Conservation (phyloP, 2,113 vertebrate genomes). For the Cynocephalus volans region DNA sequence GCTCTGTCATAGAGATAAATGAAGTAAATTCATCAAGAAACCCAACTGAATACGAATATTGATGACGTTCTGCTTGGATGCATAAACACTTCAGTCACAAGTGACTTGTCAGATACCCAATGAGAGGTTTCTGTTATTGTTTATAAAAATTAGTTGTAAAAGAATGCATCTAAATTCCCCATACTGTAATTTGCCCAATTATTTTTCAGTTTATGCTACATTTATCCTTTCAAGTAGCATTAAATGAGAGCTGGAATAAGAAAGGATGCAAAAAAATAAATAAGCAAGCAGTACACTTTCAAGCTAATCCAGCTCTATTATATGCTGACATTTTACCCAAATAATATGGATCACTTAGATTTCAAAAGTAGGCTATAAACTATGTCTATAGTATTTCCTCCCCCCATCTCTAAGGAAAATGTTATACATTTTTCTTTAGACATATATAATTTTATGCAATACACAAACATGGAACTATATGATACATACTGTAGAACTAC, state of each 20-base stretch:
- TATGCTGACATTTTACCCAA: neutral
- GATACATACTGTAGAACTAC: no score
- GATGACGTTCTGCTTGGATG: slow-evolving; percentile 38
- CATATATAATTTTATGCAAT: neutral
- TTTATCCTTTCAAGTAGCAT: slow-evolving; percentile 32
- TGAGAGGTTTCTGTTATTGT: neutral
- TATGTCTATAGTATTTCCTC: neutral
- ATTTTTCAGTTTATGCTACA: slow-evolving; percentile 22
- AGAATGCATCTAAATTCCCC: neutral
- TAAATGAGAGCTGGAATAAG: slow-evolving; percentile 30
- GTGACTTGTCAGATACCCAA: slow-evolving; percentile 15
- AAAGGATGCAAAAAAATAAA: neutral
- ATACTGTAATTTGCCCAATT: slow-evolving; percentile 1
- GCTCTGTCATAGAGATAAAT: slow-evolving; percentile 77
- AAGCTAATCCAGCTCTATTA: neutral
- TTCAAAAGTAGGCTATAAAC: neutral
- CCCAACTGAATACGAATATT: slow-evolving; percentile 51
- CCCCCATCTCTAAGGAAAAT: neutral
- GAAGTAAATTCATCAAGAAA: slow-evolving; percentile 81
- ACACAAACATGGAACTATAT: neutral
- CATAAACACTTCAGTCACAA: slow-evolving; percentile 6
- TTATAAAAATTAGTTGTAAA: slow-evolving; percentile 32
- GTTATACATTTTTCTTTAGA: neutral
- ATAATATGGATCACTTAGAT: neutral
- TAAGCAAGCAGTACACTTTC: neutral